phyloP scores from a whole-genome alignment of 37 sponge, comb jelly and placozoan genomes.

The Petrosia ficiformis region DNA sequence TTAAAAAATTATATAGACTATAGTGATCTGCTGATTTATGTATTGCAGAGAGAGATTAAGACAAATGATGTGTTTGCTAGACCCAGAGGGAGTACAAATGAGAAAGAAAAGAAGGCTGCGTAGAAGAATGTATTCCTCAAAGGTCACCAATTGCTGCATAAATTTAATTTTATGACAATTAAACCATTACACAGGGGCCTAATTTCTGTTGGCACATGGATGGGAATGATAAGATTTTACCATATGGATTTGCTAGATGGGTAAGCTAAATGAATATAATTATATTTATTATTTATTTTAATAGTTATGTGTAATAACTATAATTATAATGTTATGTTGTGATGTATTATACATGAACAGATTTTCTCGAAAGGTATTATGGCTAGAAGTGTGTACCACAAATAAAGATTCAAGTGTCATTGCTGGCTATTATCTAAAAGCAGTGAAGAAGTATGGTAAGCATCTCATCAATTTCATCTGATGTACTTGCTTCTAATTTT shows the following conservation, averaged over 20 bases:
- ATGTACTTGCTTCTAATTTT: too few species aligned
- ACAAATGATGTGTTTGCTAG: too few species aligned
- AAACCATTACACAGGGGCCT: slow-evolving; percentile 21
- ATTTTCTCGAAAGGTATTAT: neutral
- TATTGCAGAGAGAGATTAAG: too few species aligned
- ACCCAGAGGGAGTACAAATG: slow-evolving; percentile 19
- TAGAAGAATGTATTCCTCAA: slow-evolving; percentile 13
- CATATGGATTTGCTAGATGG: slow-evolving; percentile 8
- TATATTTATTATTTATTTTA: too few species aligned
- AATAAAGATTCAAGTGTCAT: slow-evolving; percentile 33
- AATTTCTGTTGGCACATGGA: slow-evolving; percentile 23
- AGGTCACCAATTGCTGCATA: neutral
- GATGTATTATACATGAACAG: neutral
- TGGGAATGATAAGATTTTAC: slow-evolving; percentile 13
- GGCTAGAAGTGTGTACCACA: slow-evolving; percentile 5
- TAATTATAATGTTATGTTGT: too few species aligned
- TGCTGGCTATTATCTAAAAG: slow-evolving; percentile 16
- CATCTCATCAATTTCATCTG: too few species aligned
- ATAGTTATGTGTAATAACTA: too few species aligned
- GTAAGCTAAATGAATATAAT: too few species aligned
- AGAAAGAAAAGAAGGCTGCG: slow-evolving; percentile 5
- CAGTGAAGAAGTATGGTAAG: slow-evolving; percentile 9
- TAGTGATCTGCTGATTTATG: too few species aligned
- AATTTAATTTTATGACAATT: neutral
- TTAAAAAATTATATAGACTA: too few species aligned